Conservation (phyloP, 2,113 vertebrate species). For the Sylvicapra grimmia region DNA sequence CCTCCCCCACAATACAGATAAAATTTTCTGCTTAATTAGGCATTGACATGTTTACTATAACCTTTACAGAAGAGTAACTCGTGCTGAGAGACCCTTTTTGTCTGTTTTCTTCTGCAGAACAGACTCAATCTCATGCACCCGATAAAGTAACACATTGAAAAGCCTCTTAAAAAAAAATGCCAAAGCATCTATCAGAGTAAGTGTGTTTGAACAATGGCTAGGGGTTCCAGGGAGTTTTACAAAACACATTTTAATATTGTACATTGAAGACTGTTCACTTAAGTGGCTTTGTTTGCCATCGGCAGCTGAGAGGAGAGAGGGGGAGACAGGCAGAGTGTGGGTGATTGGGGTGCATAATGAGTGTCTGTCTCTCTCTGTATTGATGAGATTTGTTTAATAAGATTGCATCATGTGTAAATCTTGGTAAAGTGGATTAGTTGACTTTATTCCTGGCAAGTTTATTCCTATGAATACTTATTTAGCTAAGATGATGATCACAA, state of each 20-base stretch:
- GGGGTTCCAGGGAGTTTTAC: conserved; percentile 53
- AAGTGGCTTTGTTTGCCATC: conserved; percentile 71
- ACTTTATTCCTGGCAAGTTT: conserved; percentile 23
- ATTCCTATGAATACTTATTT: conserved; percentile 61
- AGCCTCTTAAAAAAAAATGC: conserved; percentile 47
- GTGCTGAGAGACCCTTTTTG: conserved; percentile 70
- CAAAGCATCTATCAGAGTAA: conserved; percentile 35
- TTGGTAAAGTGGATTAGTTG: conserved; percentile 22
- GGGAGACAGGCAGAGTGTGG: conserved; percentile 40
- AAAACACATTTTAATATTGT: conserved; percentile 57
- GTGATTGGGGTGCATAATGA: conserved; percentile 32
- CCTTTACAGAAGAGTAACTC: conserved; percentile 80
- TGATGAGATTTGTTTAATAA: conserved; percentile 46
- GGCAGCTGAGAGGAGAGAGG: conserved; percentile 59
- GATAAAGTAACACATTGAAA: conserved; percentile 54
- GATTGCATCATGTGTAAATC: conserved; percentile 56
- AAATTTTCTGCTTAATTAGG: conserved; percentile 82
- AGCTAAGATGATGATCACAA: conserved; percentile 43
- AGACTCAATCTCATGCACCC: conserved; percentile 39
- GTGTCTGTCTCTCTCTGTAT: conserved; percentile 30
- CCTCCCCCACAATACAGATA: conserved; percentile 75
- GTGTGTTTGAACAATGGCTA: conserved; percentile 61
- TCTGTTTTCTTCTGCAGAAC: conserved; percentile 53
- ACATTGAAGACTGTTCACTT: conserved; percentile 62
- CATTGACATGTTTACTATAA: conserved; percentile 83